Conservation (phyloP, 1,140 invertebrate genomes). For the Antheraea mylitta region DNA sequence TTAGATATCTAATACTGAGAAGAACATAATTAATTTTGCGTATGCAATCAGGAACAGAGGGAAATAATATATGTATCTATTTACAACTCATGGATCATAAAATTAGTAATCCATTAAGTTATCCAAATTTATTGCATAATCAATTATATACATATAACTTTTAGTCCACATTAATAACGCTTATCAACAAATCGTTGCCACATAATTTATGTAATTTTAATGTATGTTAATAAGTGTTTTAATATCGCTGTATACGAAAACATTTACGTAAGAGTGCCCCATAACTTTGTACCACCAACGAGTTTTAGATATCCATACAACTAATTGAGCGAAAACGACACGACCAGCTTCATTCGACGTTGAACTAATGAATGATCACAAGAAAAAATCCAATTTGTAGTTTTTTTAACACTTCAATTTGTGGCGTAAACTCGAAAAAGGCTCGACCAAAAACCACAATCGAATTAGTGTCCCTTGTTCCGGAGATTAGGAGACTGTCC, state of each 20-base stretch:
- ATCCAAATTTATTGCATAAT: background rate
- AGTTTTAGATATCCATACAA: conserved; percentile 69
- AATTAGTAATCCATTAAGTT: conserved; percentile 1
- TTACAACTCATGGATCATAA: background rate
- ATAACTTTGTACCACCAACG: conserved; percentile 47
- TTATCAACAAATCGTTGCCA: conserved; percentile 14
- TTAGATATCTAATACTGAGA: too few relatives aligned
- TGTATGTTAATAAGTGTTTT: conserved; percentile 6
- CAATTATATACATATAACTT: background rate
- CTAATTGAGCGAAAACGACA: conserved; percentile 77
- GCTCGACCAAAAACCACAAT: conserved; percentile 74
- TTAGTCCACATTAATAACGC: background rate
- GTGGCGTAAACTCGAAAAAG: conserved; percentile 74
- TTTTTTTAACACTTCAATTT: conserved; percentile 78
- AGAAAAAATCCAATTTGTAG: conserved; percentile 66
- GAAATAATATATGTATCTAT: background rate
- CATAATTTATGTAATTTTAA: conserved; percentile 17
- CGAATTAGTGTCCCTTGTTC: conserved; percentile 78
- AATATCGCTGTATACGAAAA: background rate
- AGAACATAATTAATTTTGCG: too few relatives aligned
- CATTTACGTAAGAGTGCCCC: background rate
- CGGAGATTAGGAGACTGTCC: conserved; percentile 76
- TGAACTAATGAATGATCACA: conserved; percentile 74
- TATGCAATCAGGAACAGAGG: too few relatives aligned
- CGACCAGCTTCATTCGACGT: conserved; percentile 62